Evolutionary conservation across 2,888 invertebrate genomes (phyloP), one percentile per base, ranked within the genome.

Genomic region (Holacanthella duospinosa): DNA sequence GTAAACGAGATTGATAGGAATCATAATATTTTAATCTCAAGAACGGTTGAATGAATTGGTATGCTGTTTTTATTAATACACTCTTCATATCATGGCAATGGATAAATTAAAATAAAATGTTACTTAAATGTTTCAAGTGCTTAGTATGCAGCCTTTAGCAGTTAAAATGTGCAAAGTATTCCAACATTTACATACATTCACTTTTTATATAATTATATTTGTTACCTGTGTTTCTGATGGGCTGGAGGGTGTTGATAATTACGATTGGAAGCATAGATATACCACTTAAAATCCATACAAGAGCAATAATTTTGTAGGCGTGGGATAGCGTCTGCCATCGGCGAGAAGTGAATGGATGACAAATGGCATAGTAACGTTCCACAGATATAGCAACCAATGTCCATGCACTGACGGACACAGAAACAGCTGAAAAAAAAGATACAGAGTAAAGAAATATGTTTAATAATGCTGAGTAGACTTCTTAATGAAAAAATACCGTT

Each of bases 311-410:
- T 75, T 83, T 83, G 77, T 87, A 86, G 48, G 87, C 85, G 77
- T 88, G 88, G 60, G 83, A 83, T 65, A 84, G 77, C 0, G 87
- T 88, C 77, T 88, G 88, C 88, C 88, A 88, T 65, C 84, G 78
- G 29, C 88, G 77, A 1, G 87, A 87, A 63, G 85, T 80, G 55
- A 88, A 76, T 0, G 88, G 88, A 75, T 85, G 84, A 74, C 87
- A 88, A 73, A 88, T 88, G 68, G 88, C 88, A 76, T 86, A 87
- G 77, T 87, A 88, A 19, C 88, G 21, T 75, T 88, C 88, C 72
- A 88, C 82, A 4, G 87, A 87, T 69, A 88, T 87, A 58, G 86
- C 85, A 29, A 88, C 88, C 69, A 88, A 75, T 0, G 88, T 88
- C 83, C 87, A 88, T 2, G 86, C 87, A 25, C 85, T 85, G 16